These are phyloP conservation scores for Plecotus auritus DNA, from an alignment of 2,113 vertebrate genomes.

Conservation along the genomic window DNA sequence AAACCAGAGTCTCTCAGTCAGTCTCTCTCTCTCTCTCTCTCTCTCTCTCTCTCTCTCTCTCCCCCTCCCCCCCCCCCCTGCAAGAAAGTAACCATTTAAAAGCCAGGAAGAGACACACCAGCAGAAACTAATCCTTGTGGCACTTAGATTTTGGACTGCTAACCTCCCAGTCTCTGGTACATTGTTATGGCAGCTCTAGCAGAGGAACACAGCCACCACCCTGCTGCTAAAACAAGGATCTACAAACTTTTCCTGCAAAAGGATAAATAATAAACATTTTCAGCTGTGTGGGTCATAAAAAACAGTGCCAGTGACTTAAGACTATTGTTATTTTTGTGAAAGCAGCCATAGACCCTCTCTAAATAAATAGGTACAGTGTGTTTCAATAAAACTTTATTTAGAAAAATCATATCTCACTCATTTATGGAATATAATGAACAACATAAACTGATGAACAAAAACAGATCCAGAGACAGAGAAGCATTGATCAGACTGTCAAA, in stretches of 20 bases:
- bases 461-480: too few relatives aligned
- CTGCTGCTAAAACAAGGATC: background rate
- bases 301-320: background rate
- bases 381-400: background rate
- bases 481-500: too few relatives aligned
- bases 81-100: background rate
- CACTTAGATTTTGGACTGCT: background rate
- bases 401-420: too few relatives aligned
- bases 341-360: background rate
- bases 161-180: background rate
- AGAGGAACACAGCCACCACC: background rate
- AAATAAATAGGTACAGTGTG: background rate
- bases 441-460: too few relatives aligned
- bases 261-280: background rate
- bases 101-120: background rate
- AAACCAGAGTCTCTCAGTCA: accelerated
- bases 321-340: background rate
- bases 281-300: background rate
- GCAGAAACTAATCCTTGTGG: background rate
- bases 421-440: too few relatives aligned
- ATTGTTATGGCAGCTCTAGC: background rate
- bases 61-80: accelerated
- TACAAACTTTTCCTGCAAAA: background rate
- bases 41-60: too few relatives aligned
- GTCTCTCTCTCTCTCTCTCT: background rate